Base-by-base conservation (phyloP, 2,113 vertebrate species). In the Chaetorhynchus papuensis region DNA sequence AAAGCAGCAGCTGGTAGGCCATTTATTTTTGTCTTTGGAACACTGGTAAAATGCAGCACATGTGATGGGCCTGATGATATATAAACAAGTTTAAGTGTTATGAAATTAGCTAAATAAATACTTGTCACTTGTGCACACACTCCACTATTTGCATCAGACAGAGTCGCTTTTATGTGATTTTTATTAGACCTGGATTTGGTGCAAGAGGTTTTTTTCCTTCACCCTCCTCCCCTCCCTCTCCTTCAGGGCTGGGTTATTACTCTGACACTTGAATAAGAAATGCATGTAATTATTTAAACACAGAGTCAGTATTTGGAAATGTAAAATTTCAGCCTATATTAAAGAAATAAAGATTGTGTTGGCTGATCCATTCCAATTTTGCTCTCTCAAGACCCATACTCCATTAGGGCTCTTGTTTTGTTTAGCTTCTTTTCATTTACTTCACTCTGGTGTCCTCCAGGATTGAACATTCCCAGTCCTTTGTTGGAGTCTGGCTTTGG, bases 21-120 rank as follows among this genome's bases (percentile, higher is more conserved):
- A 80, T 98, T 97, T 94, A 94, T 97, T 97, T 98, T 96, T 97
- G 97, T 97, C 96, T 96, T 93, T 96, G 93, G 95, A 96, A 77
- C 96, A 96, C 87, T 86, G 93, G 96, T 90, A 97, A 97, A 98
- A 97, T 96, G 95, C 97, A 97, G 95, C 92, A 85, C 97, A 96
- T 94, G 97, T 97, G 97, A 98, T 96, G 95, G 94, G 96, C 89
- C 95, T 93, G 97, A 95, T 89, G 89, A 95, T 93, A 72, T 89
- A 91, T 96, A 97, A 97, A 97, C 97, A 97, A 93, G 95, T 93
- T 88, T 87, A 96, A 97, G 94, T 93, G 83, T 95, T 96, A 91
- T 85, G 86, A 95, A 64, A 97, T 97, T 92, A 94, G 87, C 94
- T 97, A 93, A 97, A 63, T 90, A 96, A 81, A 97, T 87, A 89